Conservation (phyloP, 2,113 vertebrate species). For the Syrmaticus mikado region DNA sequence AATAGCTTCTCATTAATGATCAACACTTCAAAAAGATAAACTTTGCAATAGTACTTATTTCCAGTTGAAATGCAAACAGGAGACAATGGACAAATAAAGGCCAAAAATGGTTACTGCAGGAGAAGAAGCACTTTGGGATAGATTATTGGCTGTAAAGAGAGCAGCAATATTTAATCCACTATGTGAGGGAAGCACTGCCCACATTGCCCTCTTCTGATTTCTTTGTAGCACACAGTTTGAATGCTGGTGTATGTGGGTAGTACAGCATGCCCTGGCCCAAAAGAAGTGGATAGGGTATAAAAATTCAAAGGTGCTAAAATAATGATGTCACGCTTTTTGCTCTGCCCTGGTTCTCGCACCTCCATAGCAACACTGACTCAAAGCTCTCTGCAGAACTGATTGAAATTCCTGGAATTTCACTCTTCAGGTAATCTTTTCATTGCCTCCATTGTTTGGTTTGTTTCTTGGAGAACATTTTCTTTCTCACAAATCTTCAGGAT, state of each 20-base stretch:
- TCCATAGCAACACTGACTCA: not conserved
- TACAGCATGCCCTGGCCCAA: not conserved
- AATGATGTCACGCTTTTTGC: not conserved
- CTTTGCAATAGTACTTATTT: not conserved
- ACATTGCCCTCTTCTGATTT: too few species aligned
- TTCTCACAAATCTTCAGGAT: not conserved
- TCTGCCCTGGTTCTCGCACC: not conserved
- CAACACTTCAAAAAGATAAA: not conserved
- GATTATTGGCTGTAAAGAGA: too few species aligned
- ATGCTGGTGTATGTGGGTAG: too few species aligned
- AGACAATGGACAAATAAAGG: not conserved
- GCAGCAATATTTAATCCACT: too few species aligned
- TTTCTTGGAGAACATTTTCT: not conserved
- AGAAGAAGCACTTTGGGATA: too few species aligned
- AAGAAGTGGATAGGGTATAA: not conserved
- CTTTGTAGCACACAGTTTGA: too few species aligned
- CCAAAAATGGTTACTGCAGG: not conserved
- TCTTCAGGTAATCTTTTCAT: not conserved
- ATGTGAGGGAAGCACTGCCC: too few species aligned
- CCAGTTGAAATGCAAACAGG: not conserved
- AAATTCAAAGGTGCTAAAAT: not conserved
- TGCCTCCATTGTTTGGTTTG: not conserved
- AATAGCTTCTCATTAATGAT: not conserved
- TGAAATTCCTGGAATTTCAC: not conserved
- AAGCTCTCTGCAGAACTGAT: not conserved